Percentiles rank a stretch among this genome's conserved stretches.
These are phyloP conservation scores for Daphoenositta chrysoptera DNA, from an alignment of 2,113 vertebrate species.

Conservation along the genomic window DNA sequence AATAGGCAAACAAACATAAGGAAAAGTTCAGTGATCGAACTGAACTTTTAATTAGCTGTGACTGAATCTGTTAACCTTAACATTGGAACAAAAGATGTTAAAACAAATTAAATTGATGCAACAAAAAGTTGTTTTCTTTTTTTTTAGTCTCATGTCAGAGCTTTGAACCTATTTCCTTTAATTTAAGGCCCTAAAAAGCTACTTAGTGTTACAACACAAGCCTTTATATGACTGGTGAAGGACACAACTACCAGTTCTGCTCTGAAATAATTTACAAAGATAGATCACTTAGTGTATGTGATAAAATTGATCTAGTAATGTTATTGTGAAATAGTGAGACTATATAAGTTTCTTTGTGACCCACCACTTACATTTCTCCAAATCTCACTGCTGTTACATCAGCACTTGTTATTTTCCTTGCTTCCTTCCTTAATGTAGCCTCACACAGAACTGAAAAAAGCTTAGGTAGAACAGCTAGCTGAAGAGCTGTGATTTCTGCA, in stretches of 20 bases:
- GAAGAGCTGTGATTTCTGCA: background rate
- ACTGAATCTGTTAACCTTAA: background rate
- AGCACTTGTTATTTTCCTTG: background rate
- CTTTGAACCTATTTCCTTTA: background rate
- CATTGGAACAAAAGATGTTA: background rate
- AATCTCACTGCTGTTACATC: background rate
- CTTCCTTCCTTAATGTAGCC: background rate
- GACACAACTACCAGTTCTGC: background rate
- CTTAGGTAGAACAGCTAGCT: background rate
- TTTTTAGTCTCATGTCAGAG: background rate
- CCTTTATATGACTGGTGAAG: background rate
- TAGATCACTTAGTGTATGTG: background rate
- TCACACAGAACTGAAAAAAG: background rate
- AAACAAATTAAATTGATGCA: background rate
- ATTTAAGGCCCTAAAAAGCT: background rate
- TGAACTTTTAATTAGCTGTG: background rate
- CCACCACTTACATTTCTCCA: background rate
- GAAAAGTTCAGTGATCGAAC: background rate
- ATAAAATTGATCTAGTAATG: background rate
- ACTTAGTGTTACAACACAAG: background rate
- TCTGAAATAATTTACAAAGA: background rate
- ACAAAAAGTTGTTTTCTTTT: background rate
- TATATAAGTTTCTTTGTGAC: background rate
- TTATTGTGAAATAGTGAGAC: background rate
- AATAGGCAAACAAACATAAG: background rate